These are phyloP conservation scores for Ailurus styani DNA, from an alignment of 2,113 vertebrate genomes.

Conservation along the genomic window DNA sequence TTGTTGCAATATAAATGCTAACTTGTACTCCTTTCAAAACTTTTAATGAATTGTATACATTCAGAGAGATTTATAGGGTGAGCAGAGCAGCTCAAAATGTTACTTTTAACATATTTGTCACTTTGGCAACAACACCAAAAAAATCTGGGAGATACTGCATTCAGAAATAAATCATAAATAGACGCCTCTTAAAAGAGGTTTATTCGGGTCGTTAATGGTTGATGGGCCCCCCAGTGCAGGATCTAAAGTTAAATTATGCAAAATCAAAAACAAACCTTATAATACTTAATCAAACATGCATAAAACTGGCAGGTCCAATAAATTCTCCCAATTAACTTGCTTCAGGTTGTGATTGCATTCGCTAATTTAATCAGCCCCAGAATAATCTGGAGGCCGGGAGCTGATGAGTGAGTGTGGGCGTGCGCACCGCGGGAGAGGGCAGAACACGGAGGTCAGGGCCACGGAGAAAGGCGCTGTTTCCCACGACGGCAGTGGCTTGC, in stretches of 20 bases:
- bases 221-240: conserved; percentile 78
- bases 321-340: conserved; percentile 90
- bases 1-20: conserved; percentile 80
- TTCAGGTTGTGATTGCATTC: conserved; percentile 90
- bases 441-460: neutral
- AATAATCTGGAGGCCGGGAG: conserved; percentile 81
- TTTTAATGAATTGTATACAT: conserved; percentile 84
- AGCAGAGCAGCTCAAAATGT: conserved; percentile 74
- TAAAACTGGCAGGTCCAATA: conserved; percentile 92
- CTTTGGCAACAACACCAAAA: conserved; percentile 80
- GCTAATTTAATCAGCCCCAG: conserved; percentile 91
- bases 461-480: rapidly evolving
- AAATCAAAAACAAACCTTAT: conserved; percentile 94
- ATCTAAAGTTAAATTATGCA: conserved; percentile 96
- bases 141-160: conserved; percentile 69
- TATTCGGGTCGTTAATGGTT: conserved; percentile 88
- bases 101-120: conserved; percentile 86
- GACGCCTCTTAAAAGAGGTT: conserved; percentile 82
- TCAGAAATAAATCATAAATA: conserved; percentile 87
- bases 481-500: rapidly evolving
- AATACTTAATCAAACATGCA: conserved; percentile 94
- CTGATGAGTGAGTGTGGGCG: conserved; percentile 73
- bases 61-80: conserved; percentile 82
- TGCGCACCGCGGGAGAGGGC: neutral
- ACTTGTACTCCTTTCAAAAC: conserved; percentile 84